These are phyloP conservation scores for Miniopterus natalensis DNA, from an alignment of 2,113 vertebrate species.

Conservation along the genomic window DNA sequence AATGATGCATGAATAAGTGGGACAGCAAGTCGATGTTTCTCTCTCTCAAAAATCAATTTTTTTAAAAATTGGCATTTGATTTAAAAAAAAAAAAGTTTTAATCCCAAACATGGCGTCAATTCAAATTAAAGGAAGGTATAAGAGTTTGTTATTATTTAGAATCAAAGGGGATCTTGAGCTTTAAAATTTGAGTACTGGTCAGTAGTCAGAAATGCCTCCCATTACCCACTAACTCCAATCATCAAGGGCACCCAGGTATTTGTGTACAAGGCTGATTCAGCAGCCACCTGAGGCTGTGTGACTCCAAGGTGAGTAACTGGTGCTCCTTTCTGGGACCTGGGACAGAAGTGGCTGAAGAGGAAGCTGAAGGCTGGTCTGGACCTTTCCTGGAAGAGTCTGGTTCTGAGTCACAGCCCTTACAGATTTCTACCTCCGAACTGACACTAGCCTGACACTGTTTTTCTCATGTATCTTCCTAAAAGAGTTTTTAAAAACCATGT, in stretches of 20 bases:
- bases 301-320: neutral
- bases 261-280: neutral
- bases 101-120: neutral
- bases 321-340: neutral
- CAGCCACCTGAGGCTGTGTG: neutral
- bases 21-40: no score
- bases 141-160: neutral
- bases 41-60: no score
- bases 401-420: neutral
- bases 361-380: neutral
- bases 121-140: neutral
- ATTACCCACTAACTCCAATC: neutral
- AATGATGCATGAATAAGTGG: no score
- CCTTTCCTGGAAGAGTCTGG: neutral
- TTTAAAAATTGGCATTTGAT: no score
- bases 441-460: neutral
- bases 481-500: neutral
- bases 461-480: neutral
- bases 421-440: neutral
- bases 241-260: neutral
- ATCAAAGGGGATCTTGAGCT: neutral
- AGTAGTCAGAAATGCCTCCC: neutral
- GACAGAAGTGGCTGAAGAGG: neutral
- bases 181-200: neutral
- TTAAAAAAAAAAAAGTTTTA: neutral